These are phyloP conservation scores for Lepeophtheirus nordmannii DNA, from an alignment of 2,888 invertebrate species.

Conservation along the genomic window DNA sequence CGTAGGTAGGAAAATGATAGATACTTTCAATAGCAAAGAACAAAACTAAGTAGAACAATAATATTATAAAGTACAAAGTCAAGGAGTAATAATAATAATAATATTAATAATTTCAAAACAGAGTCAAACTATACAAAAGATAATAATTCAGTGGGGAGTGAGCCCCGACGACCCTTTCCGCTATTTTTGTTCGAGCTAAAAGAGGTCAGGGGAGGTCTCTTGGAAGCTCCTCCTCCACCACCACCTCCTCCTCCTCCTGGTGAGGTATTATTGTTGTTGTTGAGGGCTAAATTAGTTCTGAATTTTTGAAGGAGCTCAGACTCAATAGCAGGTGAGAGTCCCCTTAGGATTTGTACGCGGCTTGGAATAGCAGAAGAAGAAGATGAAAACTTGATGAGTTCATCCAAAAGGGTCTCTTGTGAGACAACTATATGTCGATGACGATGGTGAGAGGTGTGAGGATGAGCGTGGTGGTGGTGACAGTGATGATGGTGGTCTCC, in stretches of 20 bases:
- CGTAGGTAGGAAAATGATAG: too few relatives aligned
- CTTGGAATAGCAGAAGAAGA: neutral
- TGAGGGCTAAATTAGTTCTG: neutral
- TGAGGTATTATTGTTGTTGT: neutral
- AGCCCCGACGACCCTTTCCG: neutral
- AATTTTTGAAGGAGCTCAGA: neutral
- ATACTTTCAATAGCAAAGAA: too few relatives aligned
- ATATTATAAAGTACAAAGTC: too few relatives aligned
- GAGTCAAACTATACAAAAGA: neutral
- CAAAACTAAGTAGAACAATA: too few relatives aligned
- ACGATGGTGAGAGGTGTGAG: neutral
- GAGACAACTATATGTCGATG: neutral
- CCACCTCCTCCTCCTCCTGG: neutral
- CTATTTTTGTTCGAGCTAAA: neutral
- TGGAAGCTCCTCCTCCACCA: neutral
- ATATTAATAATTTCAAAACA: too few relatives aligned
- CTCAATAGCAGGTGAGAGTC: neutral
- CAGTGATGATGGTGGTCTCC: neutral
- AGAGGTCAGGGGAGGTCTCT: neutral
- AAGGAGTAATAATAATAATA: too few relatives aligned
- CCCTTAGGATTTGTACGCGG: neutral
- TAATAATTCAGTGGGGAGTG: neutral
- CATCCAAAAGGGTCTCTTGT: neutral
- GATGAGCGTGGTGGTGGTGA: too few relatives aligned
- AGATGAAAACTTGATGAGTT: neutral